Percentiles rank a stretch among this genome's conserved stretches.
Conservation (phyloP, 2,113 vertebrate species). For the Euleptes europaea region DNA sequence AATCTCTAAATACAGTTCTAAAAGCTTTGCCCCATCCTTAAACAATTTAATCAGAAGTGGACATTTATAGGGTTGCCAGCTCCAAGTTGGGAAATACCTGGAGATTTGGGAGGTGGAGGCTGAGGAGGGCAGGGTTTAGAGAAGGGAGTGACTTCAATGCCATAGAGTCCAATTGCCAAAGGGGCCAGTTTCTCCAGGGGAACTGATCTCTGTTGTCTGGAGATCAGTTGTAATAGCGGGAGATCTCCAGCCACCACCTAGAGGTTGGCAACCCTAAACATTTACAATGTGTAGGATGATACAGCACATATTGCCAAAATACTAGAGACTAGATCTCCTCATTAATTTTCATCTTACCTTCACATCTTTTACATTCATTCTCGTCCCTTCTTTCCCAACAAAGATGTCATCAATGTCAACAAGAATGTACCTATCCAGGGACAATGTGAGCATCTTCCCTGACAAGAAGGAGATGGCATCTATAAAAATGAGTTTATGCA, state of each 20-base stretch:
- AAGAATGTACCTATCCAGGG: constrained; percentile 90
- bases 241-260: too few species aligned
- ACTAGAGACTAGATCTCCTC: neutral
- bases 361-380: constrained; percentile 93
- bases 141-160: too few species aligned
- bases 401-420: constrained; percentile 98
- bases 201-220: too few species aligned
- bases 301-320: neutral
- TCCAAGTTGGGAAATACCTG: too few species aligned
- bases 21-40: neutral
- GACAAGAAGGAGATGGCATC: constrained; percentile 92
- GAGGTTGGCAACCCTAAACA: too few species aligned
- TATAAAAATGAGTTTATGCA: constrained; percentile 92
- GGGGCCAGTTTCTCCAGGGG: too few species aligned
- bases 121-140: too few species aligned
- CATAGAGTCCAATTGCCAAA: too few species aligned
- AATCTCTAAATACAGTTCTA: too few species aligned
- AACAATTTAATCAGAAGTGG: neutral
- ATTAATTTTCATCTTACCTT: constrained; percentile 81
- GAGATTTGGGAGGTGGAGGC: too few species aligned
- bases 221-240: too few species aligned
- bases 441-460: constrained; percentile 85
- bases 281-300: neutral
- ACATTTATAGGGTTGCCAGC: too few species aligned
- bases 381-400: constrained; percentile 94